Evolutionary conservation across 1,140 invertebrate species (phyloP), one percentile per base, ranked within the genome.

Genomic region (Ceratosolen fusciceps): DNA sequence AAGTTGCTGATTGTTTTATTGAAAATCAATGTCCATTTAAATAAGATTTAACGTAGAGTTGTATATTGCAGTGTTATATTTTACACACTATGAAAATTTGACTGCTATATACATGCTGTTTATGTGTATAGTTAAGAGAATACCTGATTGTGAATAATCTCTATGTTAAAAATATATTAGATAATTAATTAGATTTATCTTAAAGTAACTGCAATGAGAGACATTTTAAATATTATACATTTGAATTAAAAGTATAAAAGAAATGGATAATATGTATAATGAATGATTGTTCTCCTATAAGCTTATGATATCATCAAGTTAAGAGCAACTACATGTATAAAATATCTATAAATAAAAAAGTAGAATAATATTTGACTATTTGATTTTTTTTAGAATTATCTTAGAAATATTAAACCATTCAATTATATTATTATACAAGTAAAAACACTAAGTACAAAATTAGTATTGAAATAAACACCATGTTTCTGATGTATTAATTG

Each of bases 11-110:
- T 74, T 74, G 71, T 73, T 68, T 74, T 29, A 80, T 24, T 49
- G 24, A 74, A 29, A 34, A 74, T 14, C 49, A 68, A 47, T 58
- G 19, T 77, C 19, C 65, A 60, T 77, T 77, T 62, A 52, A 77
- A 70, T 47, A 1, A 24, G 26, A 60, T 72, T 72, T 60, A 52
- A 26, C 12, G 37, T 47, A 77, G 67, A 71, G 7, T 43, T 73
- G 73, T 80, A 71, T 37, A 80, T 74, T 74, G 54, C 72, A 80
- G 78, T 80, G 73, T 80, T 80, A 75, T 31, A 80, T 75, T 80
- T 80, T 80, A 49, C 60, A 80, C 62, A 54, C 56, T 75, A 62
- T 43, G 49, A 75, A 49, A 73, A 43, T 47, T 65, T 12, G 62
- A 74, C 62, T 79, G 67, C 68, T 34, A 26, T 54, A 68, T 54